Evolutionary conservation across 1,140 invertebrate species (phyloP), one percentile per base, ranked within the genome.

Genomic region (Leptestheria dahalacensis): DNA sequence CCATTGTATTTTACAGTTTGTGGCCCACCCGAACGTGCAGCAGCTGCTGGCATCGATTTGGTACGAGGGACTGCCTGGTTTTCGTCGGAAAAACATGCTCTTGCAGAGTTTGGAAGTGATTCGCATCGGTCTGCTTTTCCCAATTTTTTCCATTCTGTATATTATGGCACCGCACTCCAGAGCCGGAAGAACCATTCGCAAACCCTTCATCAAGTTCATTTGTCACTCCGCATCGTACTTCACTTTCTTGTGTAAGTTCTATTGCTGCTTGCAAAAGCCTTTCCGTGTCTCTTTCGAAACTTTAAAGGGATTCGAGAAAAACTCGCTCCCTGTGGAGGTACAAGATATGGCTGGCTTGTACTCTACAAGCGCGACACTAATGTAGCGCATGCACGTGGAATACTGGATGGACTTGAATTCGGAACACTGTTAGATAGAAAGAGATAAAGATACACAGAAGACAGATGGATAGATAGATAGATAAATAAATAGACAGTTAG

Each of bases 121-220:
- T 47, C 78, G 90, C 63, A 94, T 97, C 65, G 92, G 91, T n/a
- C 81, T 91, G 25, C 78, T 96, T 63, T 94, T 97, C 74, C 94
- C 94, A 12, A 79, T 97, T 62, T 91, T 95, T 74, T 91, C 92
- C 41, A 74, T 92, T 25, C 88, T 87, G 48, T 97, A 97, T 72
- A 87, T 97, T 66, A 77, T 94, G 28, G 88, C 91, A 12, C 94
- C 95, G 1, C 86, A 93, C 71, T 93, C 89, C 41, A 78, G 80
- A 56, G 78, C 90, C 60, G 93, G 93, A 15, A 85, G 89, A 67
- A 92, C 91, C 2, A 84, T 97, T 76, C 79, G 92, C 56, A 96
- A 96, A 71, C 95, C 95, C 6, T 97, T 98, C 76, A 97, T 98
- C 75, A 98, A 98, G 75, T 98, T 98, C 75, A 89, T 98, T 60